Evolutionary conservation across 2,797 vertebrate species (phyloP).

Genomic region (Cyclura pinguis): DNA sequence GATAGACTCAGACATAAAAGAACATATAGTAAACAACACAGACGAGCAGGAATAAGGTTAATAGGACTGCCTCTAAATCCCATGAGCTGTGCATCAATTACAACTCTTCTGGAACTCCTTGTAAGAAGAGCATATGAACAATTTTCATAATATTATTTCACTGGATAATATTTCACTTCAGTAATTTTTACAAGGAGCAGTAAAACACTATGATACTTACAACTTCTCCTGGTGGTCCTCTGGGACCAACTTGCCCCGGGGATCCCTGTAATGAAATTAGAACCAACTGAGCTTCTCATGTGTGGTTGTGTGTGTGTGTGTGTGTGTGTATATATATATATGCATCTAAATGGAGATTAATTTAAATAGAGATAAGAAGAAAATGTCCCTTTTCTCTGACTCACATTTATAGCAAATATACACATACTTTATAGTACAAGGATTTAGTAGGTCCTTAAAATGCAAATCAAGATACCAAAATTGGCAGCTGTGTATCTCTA

Average conservation of each 20-base stretch:
- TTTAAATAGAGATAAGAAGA: not conserved
- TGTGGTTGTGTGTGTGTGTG: no score
- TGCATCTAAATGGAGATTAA: not conserved
- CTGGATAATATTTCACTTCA: constrained; percentile 26
- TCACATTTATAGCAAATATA: not conserved
- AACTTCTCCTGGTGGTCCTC: constrained; percentile 87
- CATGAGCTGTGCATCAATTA: not conserved
- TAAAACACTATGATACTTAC: constrained; percentile 80
- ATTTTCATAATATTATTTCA: not conserved
- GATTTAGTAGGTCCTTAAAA: not conserved
- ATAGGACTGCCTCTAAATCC: not conserved
- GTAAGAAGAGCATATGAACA: not conserved
- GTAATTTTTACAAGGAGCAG: constrained; percentile 2
- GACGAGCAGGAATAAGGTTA: not conserved
- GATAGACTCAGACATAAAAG: not conserved
- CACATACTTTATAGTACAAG: not conserved
- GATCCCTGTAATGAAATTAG: constrained; percentile 76
- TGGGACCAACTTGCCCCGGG: constrained; percentile 84
- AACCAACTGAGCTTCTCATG: not conserved
- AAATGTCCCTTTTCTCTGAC: not conserved
- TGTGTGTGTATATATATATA: no score
- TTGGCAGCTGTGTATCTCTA: no score
- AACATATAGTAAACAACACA: not conserved
- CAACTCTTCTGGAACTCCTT: not conserved
- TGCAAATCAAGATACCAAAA: not conserved